Conservation (phyloP, 2,797 vertebrate species). For the Platalea minor region DNA sequence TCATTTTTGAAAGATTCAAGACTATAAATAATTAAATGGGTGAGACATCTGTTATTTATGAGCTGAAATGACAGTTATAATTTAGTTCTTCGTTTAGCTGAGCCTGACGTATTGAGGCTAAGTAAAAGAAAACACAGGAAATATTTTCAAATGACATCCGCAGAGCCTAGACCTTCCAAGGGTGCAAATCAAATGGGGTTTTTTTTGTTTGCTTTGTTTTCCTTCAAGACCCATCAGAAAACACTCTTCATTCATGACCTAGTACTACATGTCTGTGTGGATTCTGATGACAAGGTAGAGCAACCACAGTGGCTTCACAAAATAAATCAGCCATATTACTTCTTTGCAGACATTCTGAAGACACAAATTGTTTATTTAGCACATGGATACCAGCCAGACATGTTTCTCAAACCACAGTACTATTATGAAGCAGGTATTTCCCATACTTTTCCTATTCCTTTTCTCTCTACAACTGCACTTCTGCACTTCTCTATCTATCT, state of each 20-base stretch:
- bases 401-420: neutral
- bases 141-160: slow-evolving; percentile 65
- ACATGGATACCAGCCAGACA: neutral
- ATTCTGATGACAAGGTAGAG: slow-evolving; percentile 23
- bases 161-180: slow-evolving; percentile 11
- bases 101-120: slow-evolving; percentile 70
- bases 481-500: neutral
- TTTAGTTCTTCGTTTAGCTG: slow-evolving; percentile 79
- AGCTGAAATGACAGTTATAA: slow-evolving; percentile 84
- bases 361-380: slow-evolving; percentile 2
- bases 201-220: slow-evolving; percentile 26
- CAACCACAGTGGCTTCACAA: neutral
- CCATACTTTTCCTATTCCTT: neutral
- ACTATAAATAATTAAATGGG: slow-evolving; percentile 87
- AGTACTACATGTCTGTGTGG: neutral
- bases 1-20: slow-evolving; percentile 83
- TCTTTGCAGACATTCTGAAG: slow-evolving; percentile 14
- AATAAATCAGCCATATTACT: neutral
- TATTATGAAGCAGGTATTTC: neutral
- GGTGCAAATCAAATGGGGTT: slow-evolving; percentile 43
- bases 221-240: slow-evolving; percentile 50
- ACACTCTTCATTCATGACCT: slow-evolving; percentile 12
- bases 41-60: slow-evolving; percentile 90
- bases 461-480: neutral
- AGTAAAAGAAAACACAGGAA: slow-evolving; percentile 70